These are phyloP conservation scores for Drosophila subobscura DNA, from an alignment of 1,140 invertebrate species.

Conservation along the genomic window DNA sequence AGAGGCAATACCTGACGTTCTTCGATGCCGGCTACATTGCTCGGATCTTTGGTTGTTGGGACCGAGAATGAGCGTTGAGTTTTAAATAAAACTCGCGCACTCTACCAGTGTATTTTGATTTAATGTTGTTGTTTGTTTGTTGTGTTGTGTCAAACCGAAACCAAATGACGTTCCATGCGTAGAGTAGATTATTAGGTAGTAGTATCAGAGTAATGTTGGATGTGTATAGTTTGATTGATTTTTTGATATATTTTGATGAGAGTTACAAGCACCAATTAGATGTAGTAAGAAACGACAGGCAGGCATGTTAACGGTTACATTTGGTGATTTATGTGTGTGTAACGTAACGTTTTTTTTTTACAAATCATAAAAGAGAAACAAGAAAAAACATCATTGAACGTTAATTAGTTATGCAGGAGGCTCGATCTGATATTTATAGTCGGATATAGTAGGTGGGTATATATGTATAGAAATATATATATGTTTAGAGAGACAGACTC, in stretches of 20 bases:
- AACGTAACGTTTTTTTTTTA: slow-evolving; percentile 48
- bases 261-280: slow-evolving; percentile 81
- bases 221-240: slow-evolving; percentile 37
- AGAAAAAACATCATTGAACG: slow-evolving; percentile 75
- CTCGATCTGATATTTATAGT: slow-evolving; percentile 51
- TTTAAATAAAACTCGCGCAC: slow-evolving; percentile 93
- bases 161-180: slow-evolving; percentile 65
- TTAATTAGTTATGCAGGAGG: slow-evolving; percentile 76
- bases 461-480: slow-evolving; percentile 45
- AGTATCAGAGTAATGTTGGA: slow-evolving; percentile 6
- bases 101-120: slow-evolving; percentile 58
- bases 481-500: slow-evolving; percentile 45
- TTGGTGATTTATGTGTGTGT: slow-evolving; percentile 64
- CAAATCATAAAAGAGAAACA: slow-evolving; percentile 77
- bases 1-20: slow-evolving; percentile 83
- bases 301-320: slow-evolving; percentile 55
- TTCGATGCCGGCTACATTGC: slow-evolving; percentile 85
- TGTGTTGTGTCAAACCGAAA: slow-evolving; percentile 57
- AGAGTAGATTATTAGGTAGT: slow-evolving; percentile 54
- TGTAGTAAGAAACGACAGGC: slow-evolving; percentile 73
- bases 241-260: slow-evolving; percentile 52
- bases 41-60: slow-evolving; percentile 91
- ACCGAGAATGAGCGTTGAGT: slow-evolving; percentile 96
- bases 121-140: slow-evolving; percentile 43
- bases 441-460: slow-evolving; percentile 44